Evolutionary conservation across 1,140 invertebrate genomes (phyloP), one percentile per base, ranked within the genome.

Genomic region (Papilio polyxenes): DNA sequence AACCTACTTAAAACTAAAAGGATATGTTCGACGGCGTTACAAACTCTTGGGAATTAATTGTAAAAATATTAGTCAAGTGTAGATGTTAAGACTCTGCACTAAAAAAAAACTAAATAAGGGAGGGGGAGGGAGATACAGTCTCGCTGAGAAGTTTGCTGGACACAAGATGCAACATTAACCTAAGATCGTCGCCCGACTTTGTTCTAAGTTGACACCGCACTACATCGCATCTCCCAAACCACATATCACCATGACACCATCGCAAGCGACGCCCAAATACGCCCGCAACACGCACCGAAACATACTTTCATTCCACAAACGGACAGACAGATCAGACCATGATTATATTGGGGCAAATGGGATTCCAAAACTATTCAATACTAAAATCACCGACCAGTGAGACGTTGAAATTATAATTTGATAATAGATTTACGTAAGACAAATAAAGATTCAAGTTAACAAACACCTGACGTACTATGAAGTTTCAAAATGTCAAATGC

Each of bases 71-170:
- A 75, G 17, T 48, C 74, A 56, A 23, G 20, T 77, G 13, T 53
- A 77, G 65, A 37, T 6, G 11, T 69, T 37, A 69, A 31, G 13
- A 31, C 10, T 56, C 23, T 85, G 88, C 83, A 85, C 82, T 82
- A 82, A 86, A 81, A 82, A 83, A 85, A 85, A 81, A 75, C 56
- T 82, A 75, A 75, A 82, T 83, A 81, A 79, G 76, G 80, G 49
- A 82, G 69, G 72, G 59, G 74, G 69, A 31, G 75, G 81, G 44
- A 65, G 82, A 75, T 84, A 31, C 23, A 84, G 88, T 92, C 92
- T 93, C 92, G 92, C 92, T 93, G 90, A 90, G 80, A 85, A 89
- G 90, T 93, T 92, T 94, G 92, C 92, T 92, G 85, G 85, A 92
- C 90, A 93, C 89, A 92, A 84, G 83, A 92, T 92, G 91, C 81